Evolutionary conservation across 2,888 invertebrate species (phyloP).

Genomic region (Drosophila quinaria): DNA sequence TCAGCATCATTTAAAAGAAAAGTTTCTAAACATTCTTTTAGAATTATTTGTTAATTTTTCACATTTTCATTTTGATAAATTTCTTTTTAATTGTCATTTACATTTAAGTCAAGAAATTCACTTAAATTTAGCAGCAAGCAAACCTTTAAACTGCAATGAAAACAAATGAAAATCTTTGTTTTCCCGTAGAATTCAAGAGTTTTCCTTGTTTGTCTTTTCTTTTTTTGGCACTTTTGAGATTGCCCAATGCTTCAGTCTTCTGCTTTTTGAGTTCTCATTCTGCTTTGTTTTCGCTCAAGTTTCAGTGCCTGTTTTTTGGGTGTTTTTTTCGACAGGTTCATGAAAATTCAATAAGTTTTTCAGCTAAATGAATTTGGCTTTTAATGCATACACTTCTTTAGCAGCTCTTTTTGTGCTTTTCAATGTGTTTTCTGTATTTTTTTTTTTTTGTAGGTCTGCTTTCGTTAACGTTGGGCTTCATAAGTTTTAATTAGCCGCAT

Average conservation of each 20-base stretch:
- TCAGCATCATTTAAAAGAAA: background rate
- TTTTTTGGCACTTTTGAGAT: slow-evolving; percentile 22
- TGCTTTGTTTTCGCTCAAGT: slow-evolving; percentile 27
- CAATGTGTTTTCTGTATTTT: slow-evolving; percentile 28
- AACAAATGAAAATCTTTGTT: slow-evolving; percentile 24
- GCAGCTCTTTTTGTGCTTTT: slow-evolving; percentile 27
- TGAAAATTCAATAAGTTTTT: slow-evolving; percentile 75
- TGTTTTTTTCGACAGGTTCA: slow-evolving; percentile 44
- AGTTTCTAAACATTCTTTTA: background rate
- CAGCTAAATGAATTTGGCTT: slow-evolving; percentile 55
- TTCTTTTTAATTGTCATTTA: slow-evolving; percentile 3
- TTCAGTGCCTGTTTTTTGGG: slow-evolving; percentile 4
- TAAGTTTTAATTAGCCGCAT: slow-evolving; percentile 79
- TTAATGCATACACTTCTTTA: slow-evolving; percentile 32
- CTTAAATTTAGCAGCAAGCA: slow-evolving; percentile 6
- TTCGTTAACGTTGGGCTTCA: slow-evolving; percentile 41
- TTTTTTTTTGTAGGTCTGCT: slow-evolving; percentile 14
- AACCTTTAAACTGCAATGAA: slow-evolving; percentile 17
- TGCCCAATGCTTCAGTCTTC: slow-evolving; percentile 12
- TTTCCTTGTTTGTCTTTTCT: slow-evolving; percentile 20
- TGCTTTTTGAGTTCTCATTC: background rate
- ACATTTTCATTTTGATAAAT: background rate
- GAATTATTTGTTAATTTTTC: background rate
- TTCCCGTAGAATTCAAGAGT: slow-evolving; percentile 13
- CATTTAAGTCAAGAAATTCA: slow-evolving; percentile 1